phyloP scores from a whole-genome alignment of 1,140 invertebrate genomes.

The Ptiloglossa arizonensis region DNA sequence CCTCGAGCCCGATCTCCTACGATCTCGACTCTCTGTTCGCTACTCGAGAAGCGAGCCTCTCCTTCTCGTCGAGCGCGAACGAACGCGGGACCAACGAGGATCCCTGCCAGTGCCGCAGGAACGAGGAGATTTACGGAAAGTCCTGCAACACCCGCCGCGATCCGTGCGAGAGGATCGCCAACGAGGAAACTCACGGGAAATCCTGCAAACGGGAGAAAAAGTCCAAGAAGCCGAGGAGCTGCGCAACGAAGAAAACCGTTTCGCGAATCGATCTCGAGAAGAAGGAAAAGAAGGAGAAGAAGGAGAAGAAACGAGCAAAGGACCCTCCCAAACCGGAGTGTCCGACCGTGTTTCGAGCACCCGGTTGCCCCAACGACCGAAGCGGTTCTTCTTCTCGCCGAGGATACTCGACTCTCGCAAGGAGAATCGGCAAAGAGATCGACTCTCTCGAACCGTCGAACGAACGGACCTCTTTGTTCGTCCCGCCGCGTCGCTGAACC shows the following conservation, averaged over 20 bases:
- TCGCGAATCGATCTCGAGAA: neutral
- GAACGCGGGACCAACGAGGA: neutral
- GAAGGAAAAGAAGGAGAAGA: conserved; percentile 7
- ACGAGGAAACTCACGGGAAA: neutral
- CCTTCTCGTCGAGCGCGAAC: neutral
- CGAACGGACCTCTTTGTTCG: no score
- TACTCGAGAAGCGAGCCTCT: neutral
- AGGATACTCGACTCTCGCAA: neutral
- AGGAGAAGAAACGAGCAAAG: conserved; percentile 14
- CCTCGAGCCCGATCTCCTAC: conserved; percentile 3
- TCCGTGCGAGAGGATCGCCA: conserved; percentile 14
- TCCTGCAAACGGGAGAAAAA: neutral
- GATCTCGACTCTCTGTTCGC: conserved; percentile 22
- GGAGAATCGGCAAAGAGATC: no score
- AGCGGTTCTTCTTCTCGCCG: no score
- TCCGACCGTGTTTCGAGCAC: conserved; percentile 46
- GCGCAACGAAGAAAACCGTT: neutral
- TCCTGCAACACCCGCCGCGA: neutral
- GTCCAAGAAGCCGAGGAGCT: neutral
- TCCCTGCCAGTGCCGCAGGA: conserved; percentile 16
- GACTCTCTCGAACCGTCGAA: no score
- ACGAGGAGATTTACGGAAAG: neutral
- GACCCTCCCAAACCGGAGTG: no score
- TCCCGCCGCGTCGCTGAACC: no score
- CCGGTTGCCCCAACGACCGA: conserved; percentile 33